phyloP scores from a whole-genome alignment of 1,140 invertebrate genomes.

The Drosophila ambigua region DNA sequence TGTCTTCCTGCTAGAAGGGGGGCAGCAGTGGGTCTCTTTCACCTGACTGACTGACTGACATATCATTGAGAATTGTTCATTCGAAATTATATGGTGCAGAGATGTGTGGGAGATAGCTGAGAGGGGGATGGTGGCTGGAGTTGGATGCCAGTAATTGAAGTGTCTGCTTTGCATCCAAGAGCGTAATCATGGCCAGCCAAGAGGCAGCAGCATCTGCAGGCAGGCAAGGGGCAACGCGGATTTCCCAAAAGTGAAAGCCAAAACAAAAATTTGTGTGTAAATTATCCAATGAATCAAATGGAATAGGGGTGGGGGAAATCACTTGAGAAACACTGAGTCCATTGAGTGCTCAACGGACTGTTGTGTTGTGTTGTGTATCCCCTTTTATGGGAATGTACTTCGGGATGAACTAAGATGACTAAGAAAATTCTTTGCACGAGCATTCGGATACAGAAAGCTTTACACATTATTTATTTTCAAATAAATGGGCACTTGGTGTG shows the following conservation, averaged over 20 bases:
- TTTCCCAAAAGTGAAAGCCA: slow-evolving; percentile 16
- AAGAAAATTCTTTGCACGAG: too few species aligned
- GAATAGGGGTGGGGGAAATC: slow-evolving; percentile 8
- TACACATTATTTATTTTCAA: too few species aligned
- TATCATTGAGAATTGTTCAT: slow-evolving; percentile 12
- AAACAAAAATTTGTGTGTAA: slow-evolving; percentile 22
- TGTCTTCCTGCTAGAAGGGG: not conserved
- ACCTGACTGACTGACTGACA: slow-evolving; percentile 29
- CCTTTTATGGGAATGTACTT: too few species aligned
- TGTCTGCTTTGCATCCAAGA: not conserved
- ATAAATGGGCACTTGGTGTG: too few species aligned
- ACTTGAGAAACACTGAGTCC: not conserved
- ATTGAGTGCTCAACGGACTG: not conserved
- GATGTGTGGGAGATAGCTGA: not conserved
- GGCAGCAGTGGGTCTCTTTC: slow-evolving; percentile 1
- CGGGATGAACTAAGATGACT: too few species aligned
- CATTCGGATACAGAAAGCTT: too few species aligned
- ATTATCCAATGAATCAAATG: slow-evolving; percentile 28
- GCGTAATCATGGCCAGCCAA: too few species aligned
- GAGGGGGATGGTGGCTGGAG: not conserved
- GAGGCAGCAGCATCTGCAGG: too few species aligned
- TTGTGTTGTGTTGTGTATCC: not conserved
- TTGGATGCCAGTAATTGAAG: slow-evolving; percentile 4
- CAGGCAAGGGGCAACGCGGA: too few species aligned
- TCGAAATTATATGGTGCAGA: slow-evolving; percentile 24